phyloP scores from a whole-genome alignment of 2,888 invertebrate species.

The Monochamus alternatus region DNA sequence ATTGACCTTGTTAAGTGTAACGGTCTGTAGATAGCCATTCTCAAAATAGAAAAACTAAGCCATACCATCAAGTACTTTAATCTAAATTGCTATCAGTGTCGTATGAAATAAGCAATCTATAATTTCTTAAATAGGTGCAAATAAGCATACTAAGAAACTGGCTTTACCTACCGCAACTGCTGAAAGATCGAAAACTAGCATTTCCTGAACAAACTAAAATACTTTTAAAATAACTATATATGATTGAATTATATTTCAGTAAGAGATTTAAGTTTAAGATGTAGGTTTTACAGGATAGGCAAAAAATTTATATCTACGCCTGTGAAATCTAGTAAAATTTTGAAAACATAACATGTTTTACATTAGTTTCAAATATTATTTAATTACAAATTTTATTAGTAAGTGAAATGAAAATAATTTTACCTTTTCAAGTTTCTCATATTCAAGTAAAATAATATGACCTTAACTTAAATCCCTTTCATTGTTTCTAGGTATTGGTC shows the following conservation, averaged over 20 bases:
- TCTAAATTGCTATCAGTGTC: slow-evolving; percentile 4
- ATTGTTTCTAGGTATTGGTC: neutral
- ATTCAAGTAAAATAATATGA: too few species aligned
- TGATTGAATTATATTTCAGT: too few species aligned
- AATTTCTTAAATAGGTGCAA: neutral
- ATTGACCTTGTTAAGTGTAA: neutral
- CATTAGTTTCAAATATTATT: too few species aligned
- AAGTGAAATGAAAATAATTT: too few species aligned
- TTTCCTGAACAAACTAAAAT: slow-evolving; percentile 8
- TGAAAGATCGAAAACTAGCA: neutral
- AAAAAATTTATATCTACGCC: too few species aligned
- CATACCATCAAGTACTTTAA: neutral
- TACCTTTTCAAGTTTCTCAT: too few species aligned
- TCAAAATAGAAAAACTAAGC: slow-evolving; percentile 18
- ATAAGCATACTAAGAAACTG: slow-evolving; percentile 17
- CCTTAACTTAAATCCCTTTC: too few species aligned
- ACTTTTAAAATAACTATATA: neutral
- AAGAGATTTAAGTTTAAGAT: too few species aligned
- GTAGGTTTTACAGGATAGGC: too few species aligned
- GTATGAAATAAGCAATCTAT: neutral
- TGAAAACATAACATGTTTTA: too few species aligned
- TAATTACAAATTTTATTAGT: too few species aligned
- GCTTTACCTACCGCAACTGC: slow-evolving; percentile 16
- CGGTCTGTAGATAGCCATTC: slow-evolving; percentile 2
- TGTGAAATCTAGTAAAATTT: too few species aligned